These are phyloP conservation scores for Caenorhabditis virilis DNA, from an alignment of 2,888 invertebrate genomes.

Conservation along the genomic window DNA sequence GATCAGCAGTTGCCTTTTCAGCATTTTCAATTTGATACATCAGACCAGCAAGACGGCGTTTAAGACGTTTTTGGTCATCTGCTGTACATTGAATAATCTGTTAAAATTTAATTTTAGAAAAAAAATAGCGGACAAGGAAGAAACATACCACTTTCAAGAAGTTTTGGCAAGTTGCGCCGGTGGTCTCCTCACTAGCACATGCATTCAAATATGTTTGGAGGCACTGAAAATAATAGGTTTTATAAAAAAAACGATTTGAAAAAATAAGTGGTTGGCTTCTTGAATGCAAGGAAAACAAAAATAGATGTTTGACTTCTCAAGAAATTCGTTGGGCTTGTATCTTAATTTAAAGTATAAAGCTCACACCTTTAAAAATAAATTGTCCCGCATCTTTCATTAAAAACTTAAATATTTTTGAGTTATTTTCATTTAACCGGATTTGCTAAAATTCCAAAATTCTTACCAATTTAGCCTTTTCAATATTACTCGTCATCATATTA, in stretches of 20 bases:
- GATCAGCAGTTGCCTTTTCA: conserved; percentile 25
- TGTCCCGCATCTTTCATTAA: too few species aligned
- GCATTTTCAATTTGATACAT: conserved; percentile 35
- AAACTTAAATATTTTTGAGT: too few species aligned
- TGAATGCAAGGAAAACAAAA: neutral
- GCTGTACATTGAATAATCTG: conserved; percentile 31
- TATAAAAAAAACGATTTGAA: too few species aligned
- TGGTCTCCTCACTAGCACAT: conserved; percentile 33
- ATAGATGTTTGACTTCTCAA: too few species aligned
- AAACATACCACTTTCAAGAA: conserved; percentile 27
- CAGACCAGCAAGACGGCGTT: conserved; percentile 33
- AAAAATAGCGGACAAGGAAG: neutral
- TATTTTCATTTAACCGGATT: too few species aligned
- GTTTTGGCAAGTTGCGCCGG: conserved; percentile 27
- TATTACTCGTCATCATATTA: conserved; percentile 19
- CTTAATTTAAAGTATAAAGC: too few species aligned
- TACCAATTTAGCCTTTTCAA: conserved; percentile 28
- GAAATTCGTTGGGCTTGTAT: too few species aligned
- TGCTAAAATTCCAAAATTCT: too few species aligned
- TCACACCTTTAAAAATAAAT: too few species aligned
- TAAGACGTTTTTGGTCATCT: conserved; percentile 41
- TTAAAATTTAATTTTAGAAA: neutral
- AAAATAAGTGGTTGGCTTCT: neutral
- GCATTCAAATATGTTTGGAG: conserved; percentile 40
- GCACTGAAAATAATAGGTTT: conserved; percentile 26